Evolutionary conservation across 2,888 invertebrate species (phyloP).

Genomic region (Hermaeophaga mercurialis): DNA sequence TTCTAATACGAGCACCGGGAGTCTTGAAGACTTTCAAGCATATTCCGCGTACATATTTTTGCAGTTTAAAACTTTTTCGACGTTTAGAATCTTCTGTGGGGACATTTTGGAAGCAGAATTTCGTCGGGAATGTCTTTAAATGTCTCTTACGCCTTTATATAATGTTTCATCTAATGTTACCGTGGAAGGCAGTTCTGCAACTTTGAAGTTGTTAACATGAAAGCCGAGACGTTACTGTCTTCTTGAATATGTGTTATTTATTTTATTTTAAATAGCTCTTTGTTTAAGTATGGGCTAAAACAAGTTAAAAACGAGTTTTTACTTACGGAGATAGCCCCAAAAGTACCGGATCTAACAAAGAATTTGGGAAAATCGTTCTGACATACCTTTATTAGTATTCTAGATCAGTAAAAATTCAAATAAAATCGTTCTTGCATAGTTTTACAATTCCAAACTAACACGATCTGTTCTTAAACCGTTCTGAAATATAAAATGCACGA

Average conservation of each 20-base stretch:
- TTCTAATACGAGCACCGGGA: constrained; percentile 1
- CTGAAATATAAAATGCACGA: no score
- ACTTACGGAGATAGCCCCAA: no score
- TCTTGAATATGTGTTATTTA: constrained; percentile 1
- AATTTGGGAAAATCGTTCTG: no score
- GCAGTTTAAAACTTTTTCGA: constrained; percentile 17
- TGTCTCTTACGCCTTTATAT: constrained; percentile 36
- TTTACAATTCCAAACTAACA: no score
- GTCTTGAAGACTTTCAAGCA: constrained; percentile 3
- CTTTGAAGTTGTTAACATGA: constrained; percentile 22
- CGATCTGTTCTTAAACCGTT: no score
- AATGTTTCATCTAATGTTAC: constrained; percentile 40
- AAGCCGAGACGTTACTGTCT: constrained; percentile 6
- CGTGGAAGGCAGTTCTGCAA: constrained; percentile 26
- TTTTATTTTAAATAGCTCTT: no score
- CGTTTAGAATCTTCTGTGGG: constrained; percentile 37
- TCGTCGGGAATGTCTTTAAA: constrained; percentile 36
- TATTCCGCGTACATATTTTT: constrained; percentile 1
- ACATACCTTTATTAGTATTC: no score
- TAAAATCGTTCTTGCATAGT: no score
- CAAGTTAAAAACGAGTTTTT: no score
- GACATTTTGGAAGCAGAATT: constrained; percentile 37
- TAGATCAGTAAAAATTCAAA: no score
- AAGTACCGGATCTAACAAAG: no score
- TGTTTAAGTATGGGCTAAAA: no score